A percentile compares a stretch with the other conserved stretches of the same genome.
phyloP scores from a whole-genome alignment of 1,140 invertebrate genomes.

The Bombus confusus region DNA sequence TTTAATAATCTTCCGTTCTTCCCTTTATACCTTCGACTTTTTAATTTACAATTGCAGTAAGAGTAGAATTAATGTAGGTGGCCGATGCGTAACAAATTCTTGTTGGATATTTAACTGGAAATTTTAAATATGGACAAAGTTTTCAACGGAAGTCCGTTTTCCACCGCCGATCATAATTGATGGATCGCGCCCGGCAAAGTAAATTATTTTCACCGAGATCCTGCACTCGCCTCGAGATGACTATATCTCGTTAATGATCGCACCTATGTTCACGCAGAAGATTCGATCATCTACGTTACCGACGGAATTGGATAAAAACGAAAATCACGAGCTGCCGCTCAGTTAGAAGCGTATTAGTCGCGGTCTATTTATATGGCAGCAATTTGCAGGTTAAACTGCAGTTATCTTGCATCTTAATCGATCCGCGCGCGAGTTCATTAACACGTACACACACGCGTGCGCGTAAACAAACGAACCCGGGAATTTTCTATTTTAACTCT shows the following conservation, averaged over 20 bases:
- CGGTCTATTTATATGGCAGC: constrained; percentile 8
- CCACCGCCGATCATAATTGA: too few species aligned
- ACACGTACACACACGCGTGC: neutral
- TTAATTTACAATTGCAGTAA: too few species aligned
- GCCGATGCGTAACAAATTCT: too few species aligned
- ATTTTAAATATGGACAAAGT: too few species aligned
- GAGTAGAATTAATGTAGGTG: too few species aligned
- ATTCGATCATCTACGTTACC: neutral
- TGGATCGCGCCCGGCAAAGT: neutral
- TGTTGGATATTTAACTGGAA: too few species aligned
- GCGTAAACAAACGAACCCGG: neutral
- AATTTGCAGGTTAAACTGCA: neutral
- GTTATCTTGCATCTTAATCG: constrained; percentile 29
- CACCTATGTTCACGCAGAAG: too few species aligned
- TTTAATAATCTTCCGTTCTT: too few species aligned
- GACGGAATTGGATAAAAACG: neutral
- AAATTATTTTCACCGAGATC: neutral
- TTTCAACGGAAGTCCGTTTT: too few species aligned
- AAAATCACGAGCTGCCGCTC: neutral
- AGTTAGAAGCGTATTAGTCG: constrained; percentile 2
- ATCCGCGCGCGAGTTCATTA: constrained; percentile 22
- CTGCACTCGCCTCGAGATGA: neutral
- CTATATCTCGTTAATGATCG: neutral
- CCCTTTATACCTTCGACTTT: too few species aligned
- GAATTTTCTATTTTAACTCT: too few species aligned